A percentile compares a stretch with the other conserved stretches of the same genome.
These are phyloP conservation scores for Labroides dimidiatus DNA, from an alignment of 2,797 vertebrate genomes.

Conservation along the genomic window DNA sequence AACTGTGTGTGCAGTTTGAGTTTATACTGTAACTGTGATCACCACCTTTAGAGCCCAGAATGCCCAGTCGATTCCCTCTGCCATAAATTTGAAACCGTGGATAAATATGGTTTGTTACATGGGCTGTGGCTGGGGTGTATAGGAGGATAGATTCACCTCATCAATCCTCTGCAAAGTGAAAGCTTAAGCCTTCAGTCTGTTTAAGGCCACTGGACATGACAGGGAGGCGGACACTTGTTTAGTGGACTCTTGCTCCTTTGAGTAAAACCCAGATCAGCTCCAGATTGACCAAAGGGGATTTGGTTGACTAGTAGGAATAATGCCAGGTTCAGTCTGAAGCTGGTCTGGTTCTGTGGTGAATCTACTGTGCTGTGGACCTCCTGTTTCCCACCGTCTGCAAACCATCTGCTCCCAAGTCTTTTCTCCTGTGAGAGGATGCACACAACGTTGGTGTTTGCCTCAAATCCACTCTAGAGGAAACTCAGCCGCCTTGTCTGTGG, in stretches of 20 bases:
- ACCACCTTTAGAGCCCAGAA: constrained; percentile 39
- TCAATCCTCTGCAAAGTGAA: constrained; percentile 42
- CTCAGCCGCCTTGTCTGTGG: constrained; percentile 59
- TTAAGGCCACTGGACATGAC: constrained; percentile 56
- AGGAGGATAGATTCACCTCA: constrained; percentile 43
- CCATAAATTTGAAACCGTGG: constrained; percentile 52
- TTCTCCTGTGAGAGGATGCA: constrained; percentile 72
- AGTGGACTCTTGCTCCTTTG: constrained; percentile 40
- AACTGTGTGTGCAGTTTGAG: constrained; percentile 59
- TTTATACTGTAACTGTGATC: constrained; percentile 66
- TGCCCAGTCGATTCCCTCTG: constrained; percentile 36
- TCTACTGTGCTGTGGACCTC: constrained; percentile 58
- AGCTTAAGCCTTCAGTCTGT: constrained; percentile 49
- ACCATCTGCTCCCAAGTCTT: constrained; percentile 76
- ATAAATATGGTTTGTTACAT: constrained; percentile 37
- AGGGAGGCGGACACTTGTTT: constrained; percentile 56
- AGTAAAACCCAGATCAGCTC: constrained; percentile 57
- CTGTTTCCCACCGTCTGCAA: constrained; percentile 69
- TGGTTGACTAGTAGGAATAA: constrained; percentile 61
- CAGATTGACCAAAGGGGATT: constrained; percentile 58
- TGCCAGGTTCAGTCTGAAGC: constrained; percentile 72
- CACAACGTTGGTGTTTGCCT: constrained; percentile 65
- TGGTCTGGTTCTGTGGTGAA: constrained; percentile 67
- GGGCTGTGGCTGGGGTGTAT: constrained; percentile 14
- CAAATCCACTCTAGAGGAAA: constrained; percentile 73